Base-by-base conservation (phyloP, 2,888 invertebrate genomes). In the Torymus aiolomorphi region DNA sequence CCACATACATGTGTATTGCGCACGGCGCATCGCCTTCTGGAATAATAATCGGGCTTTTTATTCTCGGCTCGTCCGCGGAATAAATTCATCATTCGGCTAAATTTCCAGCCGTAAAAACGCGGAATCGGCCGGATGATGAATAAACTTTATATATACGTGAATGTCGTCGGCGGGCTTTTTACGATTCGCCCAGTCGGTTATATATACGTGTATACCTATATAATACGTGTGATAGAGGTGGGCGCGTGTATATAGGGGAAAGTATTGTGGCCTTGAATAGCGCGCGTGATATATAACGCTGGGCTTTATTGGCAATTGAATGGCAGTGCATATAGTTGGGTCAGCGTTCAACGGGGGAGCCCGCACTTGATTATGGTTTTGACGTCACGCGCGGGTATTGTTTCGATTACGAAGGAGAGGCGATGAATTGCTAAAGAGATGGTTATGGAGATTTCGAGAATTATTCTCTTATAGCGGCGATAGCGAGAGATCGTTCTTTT, bases 41-140 rank as follows among this genome's bases (percentile, higher is more conserved):
- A 78, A 73, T 73, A 78, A 78, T 65, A 74, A 78, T 78, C 69
- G 63, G 51, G 49, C 42, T 42, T 73, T 78, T 63, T 74, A 61
- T 77, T 56, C 59, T 0, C 11, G 18, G 8, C 56, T 12, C 14
- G 16, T 42, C 11, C 57, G 14, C 51, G 54, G 67, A 71, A 78
- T 78, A 73, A 67, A 78, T 78, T 66, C 54, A 16, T 78, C 78
- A 59, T 71, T 71, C 63, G 57, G 59, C 59, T 71, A 51, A 77
- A 71, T 77, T 77, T 76, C 61, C 62, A 69, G 42, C 54, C n/a
- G 73, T 56, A 63, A 72, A 72, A 62, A 63, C 12, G 62, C 52
- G 24, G 67, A 67, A 51, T 61, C 42, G 18, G 4, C 56, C 49
- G 49, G 8, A 56, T 8, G 13, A 67, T 56, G 73, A 66, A 52